Conservation (phyloP, 2,797 vertebrate species). For the Muscicapa striata region DNA sequence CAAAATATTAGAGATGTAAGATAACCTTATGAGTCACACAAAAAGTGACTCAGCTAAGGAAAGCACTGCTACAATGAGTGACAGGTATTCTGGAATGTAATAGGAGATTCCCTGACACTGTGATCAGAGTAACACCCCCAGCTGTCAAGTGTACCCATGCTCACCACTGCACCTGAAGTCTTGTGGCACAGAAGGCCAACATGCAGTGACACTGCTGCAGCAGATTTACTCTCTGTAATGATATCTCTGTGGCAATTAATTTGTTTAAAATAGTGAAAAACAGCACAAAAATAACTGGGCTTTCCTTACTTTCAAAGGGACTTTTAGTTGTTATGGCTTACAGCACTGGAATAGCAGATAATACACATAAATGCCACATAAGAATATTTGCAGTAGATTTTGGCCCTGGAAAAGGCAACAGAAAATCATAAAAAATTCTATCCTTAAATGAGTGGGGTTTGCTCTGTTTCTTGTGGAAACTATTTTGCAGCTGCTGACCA, state of each 20-base stretch:
- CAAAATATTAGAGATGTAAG: not conserved
- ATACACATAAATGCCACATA: not conserved
- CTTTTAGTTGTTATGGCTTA: not conserved
- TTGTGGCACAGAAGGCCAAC: not conserved
- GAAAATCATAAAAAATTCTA: constrained; percentile 51
- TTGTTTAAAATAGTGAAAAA: not conserved
- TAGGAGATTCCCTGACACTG: not conserved
- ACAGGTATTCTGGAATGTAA: not conserved
- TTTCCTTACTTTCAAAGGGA: not conserved
- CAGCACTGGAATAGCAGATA: constrained; percentile 4
- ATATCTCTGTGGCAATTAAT: not conserved
- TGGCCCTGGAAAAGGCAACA: constrained; percentile 61
- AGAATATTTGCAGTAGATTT: constrained; percentile 16
- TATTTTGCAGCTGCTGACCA: constrained; percentile 76
- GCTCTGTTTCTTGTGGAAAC: constrained; percentile 70
- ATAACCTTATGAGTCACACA: not conserved
- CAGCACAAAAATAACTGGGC: not conserved
- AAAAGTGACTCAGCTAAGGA: not conserved
- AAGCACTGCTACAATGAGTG: not conserved
- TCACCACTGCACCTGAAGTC: accelerated
- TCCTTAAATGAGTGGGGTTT: constrained; percentile 50
- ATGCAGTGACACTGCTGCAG: not conserved
- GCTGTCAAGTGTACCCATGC: not conserved
- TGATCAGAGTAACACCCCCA: not conserved
- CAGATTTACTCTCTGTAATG: not conserved